Evolutionary conservation across 2,797 vertebrate species (phyloP).

Genomic region (Oreortyx pictus): DNA sequence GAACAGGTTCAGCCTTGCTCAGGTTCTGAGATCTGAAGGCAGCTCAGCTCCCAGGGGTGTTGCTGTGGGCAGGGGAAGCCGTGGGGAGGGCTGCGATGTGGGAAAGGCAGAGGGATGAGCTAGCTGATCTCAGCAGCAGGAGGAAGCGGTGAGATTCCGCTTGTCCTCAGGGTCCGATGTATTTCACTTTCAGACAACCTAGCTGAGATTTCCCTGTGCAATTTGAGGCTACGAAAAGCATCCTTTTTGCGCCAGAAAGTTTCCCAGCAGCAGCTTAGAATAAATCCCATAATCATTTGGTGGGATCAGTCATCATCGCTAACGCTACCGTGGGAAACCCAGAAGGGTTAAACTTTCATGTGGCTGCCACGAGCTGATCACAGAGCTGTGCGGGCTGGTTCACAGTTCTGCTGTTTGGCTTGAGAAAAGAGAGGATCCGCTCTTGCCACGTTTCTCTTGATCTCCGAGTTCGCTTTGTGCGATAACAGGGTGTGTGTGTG

Average conservation of each 20-base stretch:
- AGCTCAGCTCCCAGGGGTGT: neutral
- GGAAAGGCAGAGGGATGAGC: slow-evolving; percentile 3
- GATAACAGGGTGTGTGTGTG: slow-evolving; percentile 25
- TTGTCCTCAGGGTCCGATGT: slow-evolving; percentile 5
- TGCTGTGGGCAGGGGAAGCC: neutral
- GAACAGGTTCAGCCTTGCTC: slow-evolving; percentile 26
- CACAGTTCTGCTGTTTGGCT: slow-evolving; percentile 53
- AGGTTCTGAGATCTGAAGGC: neutral
- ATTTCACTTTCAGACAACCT: slow-evolving; percentile 52
- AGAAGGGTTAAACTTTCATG: slow-evolving; percentile 69
- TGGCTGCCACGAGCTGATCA: slow-evolving; percentile 17
- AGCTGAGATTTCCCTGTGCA: slow-evolving; percentile 40
- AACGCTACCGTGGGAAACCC: slow-evolving; percentile 63
- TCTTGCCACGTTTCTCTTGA: slow-evolving; percentile 27
- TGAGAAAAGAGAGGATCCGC: slow-evolving; percentile 42
- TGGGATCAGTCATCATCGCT: neutral
- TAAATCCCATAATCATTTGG: slow-evolving; percentile 53
- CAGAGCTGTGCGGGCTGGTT: slow-evolving; percentile 36
- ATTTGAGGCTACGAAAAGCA: neutral
- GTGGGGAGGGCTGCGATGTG: neutral
- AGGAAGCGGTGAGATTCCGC: slow-evolving; percentile 37
- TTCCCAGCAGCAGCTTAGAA: slow-evolving; percentile 63
- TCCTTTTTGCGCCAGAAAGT: neutral
- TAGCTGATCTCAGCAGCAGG: neutral
- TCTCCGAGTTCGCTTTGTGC: slow-evolving; percentile 13